Percentiles rank a stretch among this genome's conserved stretches.
Conservation (phyloP, 2,113 vertebrate genomes). For the Malaclemys terrapin region DNA sequence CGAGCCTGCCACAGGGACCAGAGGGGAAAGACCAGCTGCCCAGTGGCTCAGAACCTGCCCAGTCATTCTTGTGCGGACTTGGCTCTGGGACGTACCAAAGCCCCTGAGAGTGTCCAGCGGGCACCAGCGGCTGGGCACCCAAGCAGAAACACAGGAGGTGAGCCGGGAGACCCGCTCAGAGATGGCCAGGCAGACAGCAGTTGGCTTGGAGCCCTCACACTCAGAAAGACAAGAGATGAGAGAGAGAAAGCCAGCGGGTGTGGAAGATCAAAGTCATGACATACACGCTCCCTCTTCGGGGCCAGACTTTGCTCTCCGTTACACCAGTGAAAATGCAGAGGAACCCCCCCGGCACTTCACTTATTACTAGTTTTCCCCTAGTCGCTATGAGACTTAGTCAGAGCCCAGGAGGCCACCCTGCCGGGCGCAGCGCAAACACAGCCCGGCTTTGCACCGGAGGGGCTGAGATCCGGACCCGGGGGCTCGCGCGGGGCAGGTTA, state of each 20-base stretch:
- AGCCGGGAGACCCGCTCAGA: not conserved
- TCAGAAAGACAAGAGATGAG: too few species aligned
- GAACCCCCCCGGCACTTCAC: not conserved
- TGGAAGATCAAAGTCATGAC: not conserved
- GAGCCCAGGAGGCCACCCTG: not conserved
- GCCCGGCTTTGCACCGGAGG: too few species aligned
- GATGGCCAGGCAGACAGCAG: not conserved
- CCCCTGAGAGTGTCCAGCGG: not conserved
- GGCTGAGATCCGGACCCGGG: too few species aligned
- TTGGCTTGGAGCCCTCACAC: too few species aligned
- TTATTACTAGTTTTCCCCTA: too few species aligned
- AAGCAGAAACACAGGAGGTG: not conserved
- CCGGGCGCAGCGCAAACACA: too few species aligned
- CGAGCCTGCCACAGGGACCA: rapidly evolving
- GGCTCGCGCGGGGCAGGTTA: too few species aligned
- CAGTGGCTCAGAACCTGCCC: not conserved
- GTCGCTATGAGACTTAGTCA: not conserved
- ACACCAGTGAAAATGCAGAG: not conserved
- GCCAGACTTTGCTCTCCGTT: not conserved
- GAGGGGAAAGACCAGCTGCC: not conserved
- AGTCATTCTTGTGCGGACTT: too few species aligned
- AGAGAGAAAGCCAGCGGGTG: too few species aligned
- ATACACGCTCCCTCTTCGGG: not conserved
- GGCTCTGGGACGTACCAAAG: not conserved
- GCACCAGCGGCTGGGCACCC: not conserved